These are phyloP conservation scores for Crotalus tigris DNA, from an alignment of 2,113 vertebrate genomes.

Conservation along the genomic window DNA sequence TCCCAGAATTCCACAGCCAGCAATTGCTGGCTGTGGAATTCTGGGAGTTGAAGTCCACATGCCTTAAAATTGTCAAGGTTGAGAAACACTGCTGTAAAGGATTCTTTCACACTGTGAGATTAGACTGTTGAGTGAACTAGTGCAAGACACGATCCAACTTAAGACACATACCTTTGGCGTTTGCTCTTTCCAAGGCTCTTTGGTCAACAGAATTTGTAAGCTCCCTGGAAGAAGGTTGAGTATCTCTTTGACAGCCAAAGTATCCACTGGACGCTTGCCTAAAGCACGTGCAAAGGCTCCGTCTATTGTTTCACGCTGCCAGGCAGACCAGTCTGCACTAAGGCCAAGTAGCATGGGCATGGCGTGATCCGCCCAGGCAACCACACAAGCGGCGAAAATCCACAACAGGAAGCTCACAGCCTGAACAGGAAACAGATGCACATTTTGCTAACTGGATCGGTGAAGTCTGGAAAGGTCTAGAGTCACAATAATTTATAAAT, in stretches of 20 bases:
- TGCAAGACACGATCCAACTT: background rate
- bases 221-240: constrained; percentile 78
- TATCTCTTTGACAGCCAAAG: constrained; percentile 67
- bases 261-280: constrained; percentile 63
- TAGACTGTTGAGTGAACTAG: background rate
- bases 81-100: background rate
- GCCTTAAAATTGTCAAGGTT: too few species aligned
- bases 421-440: constrained; percentile 65
- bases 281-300: constrained; percentile 50
- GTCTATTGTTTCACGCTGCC: constrained; percentile 58
- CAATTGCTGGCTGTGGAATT: too few species aligned
- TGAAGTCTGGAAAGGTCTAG: background rate
- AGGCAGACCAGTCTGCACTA: constrained; percentile 77
- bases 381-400: constrained; percentile 80
- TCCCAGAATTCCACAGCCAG: too few species aligned
- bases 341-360: constrained; percentile 86
- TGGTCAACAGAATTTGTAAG: constrained; percentile 78
- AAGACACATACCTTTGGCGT: constrained; percentile 77
- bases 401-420: constrained; percentile 82
- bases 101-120: background rate
- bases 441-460: background rate
- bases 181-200: constrained; percentile 90
- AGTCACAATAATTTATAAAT: background rate
- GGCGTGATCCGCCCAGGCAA: constrained; percentile 85
- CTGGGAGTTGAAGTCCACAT: too few species aligned